phyloP scores from a whole-genome alignment of 2,113 vertebrate genomes.

The Verasper variegatus region DNA sequence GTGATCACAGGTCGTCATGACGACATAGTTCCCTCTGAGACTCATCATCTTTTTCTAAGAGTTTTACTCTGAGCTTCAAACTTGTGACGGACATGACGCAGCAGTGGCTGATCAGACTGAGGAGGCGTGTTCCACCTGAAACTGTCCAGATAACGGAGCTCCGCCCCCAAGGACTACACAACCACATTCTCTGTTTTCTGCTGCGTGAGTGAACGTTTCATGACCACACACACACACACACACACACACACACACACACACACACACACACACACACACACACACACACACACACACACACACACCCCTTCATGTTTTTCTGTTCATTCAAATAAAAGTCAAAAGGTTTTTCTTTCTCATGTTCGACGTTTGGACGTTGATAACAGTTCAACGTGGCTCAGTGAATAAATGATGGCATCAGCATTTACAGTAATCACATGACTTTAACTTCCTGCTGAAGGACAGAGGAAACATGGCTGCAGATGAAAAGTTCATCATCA shows the following conservation, averaged over 20 bases:
- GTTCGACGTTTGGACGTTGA: too few species aligned
- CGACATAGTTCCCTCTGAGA: background rate
- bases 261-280: too few species aligned
- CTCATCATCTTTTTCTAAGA: background rate
- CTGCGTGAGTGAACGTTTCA: too few species aligned
- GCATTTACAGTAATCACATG: background rate
- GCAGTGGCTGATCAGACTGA: background rate
- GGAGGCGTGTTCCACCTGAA: background rate
- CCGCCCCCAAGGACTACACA: background rate
- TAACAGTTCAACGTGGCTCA: too few species aligned
- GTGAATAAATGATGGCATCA: background rate
- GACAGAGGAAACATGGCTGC: background rate
- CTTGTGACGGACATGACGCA: slow-evolving; percentile 26
- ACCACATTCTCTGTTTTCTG: background rate
- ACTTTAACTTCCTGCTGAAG: background rate
- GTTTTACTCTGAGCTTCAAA: slow-evolving; percentile 4
- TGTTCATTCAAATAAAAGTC: background rate
- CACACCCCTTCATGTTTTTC: background rate
- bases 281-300: too few species aligned
- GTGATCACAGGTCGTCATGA: background rate
- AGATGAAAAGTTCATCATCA: too few species aligned
- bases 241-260: too few species aligned
- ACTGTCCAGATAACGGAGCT: background rate
- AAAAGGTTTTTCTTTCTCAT: too few species aligned
- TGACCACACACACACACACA: too few species aligned